A percentile compares a stretch with the other conserved stretches of the same genome.
These are phyloP conservation scores for Acrobasis consociella DNA, from an alignment of 2,888 invertebrate species.

Conservation along the genomic window DNA sequence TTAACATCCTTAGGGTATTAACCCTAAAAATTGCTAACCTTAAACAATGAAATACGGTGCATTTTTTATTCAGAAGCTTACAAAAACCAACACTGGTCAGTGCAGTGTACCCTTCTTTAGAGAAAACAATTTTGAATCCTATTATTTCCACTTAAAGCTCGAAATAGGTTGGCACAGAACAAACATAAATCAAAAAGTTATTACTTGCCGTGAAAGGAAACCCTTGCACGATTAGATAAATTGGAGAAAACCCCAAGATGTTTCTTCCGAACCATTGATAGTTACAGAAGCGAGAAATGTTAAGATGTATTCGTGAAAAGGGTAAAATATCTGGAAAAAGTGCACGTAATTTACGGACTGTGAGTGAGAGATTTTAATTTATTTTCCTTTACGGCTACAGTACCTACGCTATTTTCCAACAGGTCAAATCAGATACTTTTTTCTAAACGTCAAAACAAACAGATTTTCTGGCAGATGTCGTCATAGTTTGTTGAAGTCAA, in stretches of 20 bases:
- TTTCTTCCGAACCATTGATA: slow-evolving; percentile 54
- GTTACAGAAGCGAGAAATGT: slow-evolving; percentile 47
- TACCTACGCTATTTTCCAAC: too few species aligned
- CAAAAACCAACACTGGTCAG: too few species aligned
- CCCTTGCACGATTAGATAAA: slow-evolving; percentile 31
- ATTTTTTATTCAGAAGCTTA: too few species aligned
- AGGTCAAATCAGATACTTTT: too few species aligned
- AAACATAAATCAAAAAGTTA: slow-evolving; percentile 33
- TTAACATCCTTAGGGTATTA: too few species aligned
- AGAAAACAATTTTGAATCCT: not conserved
- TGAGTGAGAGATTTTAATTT: slow-evolving; percentile 11
- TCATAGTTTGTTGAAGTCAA: too few species aligned
- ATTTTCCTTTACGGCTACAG: not conserved
- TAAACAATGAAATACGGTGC: too few species aligned
- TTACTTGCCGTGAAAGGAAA: slow-evolving; percentile 37
- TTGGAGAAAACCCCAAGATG: slow-evolving; percentile 28
- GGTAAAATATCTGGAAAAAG: not conserved
- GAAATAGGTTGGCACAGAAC: not conserved
- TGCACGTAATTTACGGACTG: not conserved
- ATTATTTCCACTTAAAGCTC: not conserved
- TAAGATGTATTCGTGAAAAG: slow-evolving; percentile 33
- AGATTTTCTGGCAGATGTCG: too few species aligned
- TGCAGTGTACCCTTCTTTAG: not conserved
- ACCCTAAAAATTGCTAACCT: too few species aligned
- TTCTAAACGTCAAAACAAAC: too few species aligned